phyloP scores from a whole-genome alignment of 2,113 vertebrate genomes.

The Ursus arctos region DNA sequence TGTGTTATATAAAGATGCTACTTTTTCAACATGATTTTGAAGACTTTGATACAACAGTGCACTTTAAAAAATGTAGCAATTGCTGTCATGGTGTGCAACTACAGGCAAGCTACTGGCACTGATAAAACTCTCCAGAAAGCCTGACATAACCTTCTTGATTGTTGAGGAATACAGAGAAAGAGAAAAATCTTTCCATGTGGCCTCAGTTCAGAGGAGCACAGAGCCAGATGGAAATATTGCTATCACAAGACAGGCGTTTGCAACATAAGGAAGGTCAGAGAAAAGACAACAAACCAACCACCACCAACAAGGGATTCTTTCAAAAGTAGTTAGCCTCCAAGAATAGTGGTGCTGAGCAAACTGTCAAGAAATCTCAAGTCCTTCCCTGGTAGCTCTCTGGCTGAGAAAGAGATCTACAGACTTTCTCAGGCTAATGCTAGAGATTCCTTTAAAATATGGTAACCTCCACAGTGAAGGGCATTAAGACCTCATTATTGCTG shows the following conservation, averaged over 20 bases:
- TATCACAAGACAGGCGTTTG: background rate
- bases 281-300: conserved; percentile 30
- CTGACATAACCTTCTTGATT: background rate
- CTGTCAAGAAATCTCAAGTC: background rate
- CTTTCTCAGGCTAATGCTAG: background rate
- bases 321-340: background rate
- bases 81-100: background rate
- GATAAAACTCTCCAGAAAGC: conserved; percentile 1
- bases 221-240: conserved; percentile 60
- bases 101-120: background rate
- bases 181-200: background rate
- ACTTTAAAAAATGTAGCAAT: background rate
- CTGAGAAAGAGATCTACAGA: background rate
- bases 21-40: conserved; percentile 19
- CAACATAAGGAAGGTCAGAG: conserved; percentile 50
- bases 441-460: conserved; percentile 24
- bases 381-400: background rate
- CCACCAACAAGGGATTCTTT: background rate
- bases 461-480: background rate
- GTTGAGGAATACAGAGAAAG: conserved; percentile 30
- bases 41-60: background rate
- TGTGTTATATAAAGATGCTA: background rate
- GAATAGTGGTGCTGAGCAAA: conserved; percentile 37
- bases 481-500: conserved; percentile 61
- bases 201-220: background rate